These are phyloP conservation scores for Kryptolebias ocellatus DNA, from an alignment of 2,797 vertebrate species.

Conservation along the genomic window DNA sequence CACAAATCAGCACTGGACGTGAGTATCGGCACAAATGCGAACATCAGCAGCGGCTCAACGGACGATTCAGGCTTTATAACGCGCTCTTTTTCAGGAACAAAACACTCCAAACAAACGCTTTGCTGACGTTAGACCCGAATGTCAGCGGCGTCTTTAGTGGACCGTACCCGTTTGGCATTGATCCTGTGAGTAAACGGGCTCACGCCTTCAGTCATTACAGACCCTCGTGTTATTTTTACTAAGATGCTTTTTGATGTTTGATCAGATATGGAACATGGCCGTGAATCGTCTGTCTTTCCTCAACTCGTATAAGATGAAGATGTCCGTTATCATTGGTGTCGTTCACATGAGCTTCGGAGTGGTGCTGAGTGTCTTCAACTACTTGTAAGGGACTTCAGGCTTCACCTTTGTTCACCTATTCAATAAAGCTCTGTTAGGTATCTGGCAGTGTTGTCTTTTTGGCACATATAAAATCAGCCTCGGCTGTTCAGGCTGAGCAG, in stretches of 20 bases:
- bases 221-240: constrained; percentile 2
- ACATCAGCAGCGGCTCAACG: background rate
- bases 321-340: constrained; percentile 95
- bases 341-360: constrained; percentile 96
- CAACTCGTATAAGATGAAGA: constrained; percentile 99
- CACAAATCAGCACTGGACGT: constrained; percentile 86
- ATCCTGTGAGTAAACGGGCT: constrained; percentile 86
- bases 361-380: constrained; percentile 91
- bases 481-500: background rate
- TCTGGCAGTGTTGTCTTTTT: background rate
- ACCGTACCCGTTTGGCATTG: constrained; percentile 93
- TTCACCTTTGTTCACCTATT: background rate
- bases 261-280: constrained; percentile 97
- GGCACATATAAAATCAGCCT: too few species aligned
- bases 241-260: constrained; percentile 15
- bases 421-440: background rate
- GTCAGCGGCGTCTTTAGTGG: constrained; percentile 90
- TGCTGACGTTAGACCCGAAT: constrained; percentile 89
- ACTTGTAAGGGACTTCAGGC: constrained; percentile 86
- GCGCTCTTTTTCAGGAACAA: constrained; percentile 72
- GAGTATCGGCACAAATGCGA: constrained; percentile 66
- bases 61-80: constrained; percentile 1
- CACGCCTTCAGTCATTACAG: background rate
- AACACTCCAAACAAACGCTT: constrained; percentile 77
- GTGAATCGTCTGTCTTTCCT: constrained; percentile 94